phyloP scores from a whole-genome alignment of 2,113 vertebrate species.

The Prionailurus viverrinus region DNA sequence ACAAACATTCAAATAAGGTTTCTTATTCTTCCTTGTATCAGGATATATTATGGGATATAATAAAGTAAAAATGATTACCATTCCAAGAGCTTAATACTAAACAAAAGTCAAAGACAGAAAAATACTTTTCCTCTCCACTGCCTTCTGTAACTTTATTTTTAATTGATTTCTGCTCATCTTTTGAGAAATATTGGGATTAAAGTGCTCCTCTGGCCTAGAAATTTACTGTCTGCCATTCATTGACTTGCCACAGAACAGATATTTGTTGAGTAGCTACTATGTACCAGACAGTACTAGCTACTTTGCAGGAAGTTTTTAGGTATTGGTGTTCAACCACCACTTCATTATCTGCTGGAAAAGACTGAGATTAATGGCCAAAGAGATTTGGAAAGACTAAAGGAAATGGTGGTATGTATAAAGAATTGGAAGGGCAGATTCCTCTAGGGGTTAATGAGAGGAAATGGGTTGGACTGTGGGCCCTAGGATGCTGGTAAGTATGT shows the following conservation, averaged over 20 bases:
- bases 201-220: not conserved
- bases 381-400: not conserved
- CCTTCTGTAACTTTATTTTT: not conserved
- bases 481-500: not conserved
- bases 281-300: not conserved
- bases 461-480: not conserved
- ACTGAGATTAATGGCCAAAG: not conserved
- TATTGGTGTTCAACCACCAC: not conserved
- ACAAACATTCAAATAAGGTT: slow-evolving; percentile 37
- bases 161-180: not conserved
- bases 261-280: not conserved
- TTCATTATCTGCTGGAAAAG: not conserved
- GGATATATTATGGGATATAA: not conserved
- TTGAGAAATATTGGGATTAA: slow-evolving; percentile 41
- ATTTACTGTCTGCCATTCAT: not conserved
- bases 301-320: not conserved
- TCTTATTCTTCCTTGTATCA: slow-evolving; percentile 16
- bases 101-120: slow-evolving; percentile 36
- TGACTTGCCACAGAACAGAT: not conserved
- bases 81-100: not conserved
- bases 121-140: not conserved
- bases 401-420: not conserved
- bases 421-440: not conserved
- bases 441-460: not conserved
- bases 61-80: slow-evolving; percentile 32